Base-by-base conservation (phyloP, 2,888 invertebrate species). In the Cheilosia scutellata region DNA sequence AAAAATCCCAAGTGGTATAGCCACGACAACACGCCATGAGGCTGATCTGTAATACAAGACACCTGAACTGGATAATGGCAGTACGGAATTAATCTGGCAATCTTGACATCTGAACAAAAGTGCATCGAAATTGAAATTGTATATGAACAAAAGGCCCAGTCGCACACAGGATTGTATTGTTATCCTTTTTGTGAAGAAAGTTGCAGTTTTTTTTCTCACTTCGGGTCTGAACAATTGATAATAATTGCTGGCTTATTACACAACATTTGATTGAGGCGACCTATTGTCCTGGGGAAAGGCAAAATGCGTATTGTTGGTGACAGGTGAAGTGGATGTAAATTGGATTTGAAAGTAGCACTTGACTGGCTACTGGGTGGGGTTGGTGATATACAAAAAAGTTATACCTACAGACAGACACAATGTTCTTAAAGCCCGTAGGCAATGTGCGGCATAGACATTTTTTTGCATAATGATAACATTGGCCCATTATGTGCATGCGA, bases 61-160 rank as follows among this genome's bases (percentile, higher is more conserved):
- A 84, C 84, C 84, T 84, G 70, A 16, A 37, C 16, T 29, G 40
- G 76, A 71, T 82, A 70, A 75, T 79, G 74, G 60, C 25, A 77
- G 58, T 11, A 37, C 42, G 74, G 68, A 79, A 84, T 83, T 80
- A 84, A 84, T 80, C 84, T 84, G 80, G 27, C 65, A 75, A 76
- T 84, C 80, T 80, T 84, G 70, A 84, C 84, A 80, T 80, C 75
- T 80, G 80, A 51, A 75, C 80, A 84, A 75, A 80, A 76, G 80
- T 68, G 63, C 79, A 79, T 79, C 78, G 37, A 65, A 33, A 74
- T 68, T 57, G 44, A 42, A 27, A 57, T 40, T 71, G 55, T 63
- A 11, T 9, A 49, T 9, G 20, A 63, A 74, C 11, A 63, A 63
- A 72, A 63, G 44, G 40, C 7, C n/a, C 16, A 51, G 53, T 58